Base-by-base conservation (phyloP, 2,888 invertebrate species). In the Dioctria linearis region DNA sequence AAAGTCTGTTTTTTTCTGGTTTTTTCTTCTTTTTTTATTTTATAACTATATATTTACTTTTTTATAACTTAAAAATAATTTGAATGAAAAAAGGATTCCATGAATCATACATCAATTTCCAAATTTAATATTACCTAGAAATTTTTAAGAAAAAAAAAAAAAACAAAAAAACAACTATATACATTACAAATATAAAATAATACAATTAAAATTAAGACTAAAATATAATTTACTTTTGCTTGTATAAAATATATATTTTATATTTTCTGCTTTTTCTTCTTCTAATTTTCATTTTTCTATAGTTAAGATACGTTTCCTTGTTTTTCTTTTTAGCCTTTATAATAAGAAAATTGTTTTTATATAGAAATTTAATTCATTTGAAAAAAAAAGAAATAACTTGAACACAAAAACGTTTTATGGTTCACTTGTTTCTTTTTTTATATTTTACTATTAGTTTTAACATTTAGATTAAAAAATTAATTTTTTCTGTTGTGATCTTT, bases 191-290 rank as follows among this genome's bases (percentile, higher is more conserved):
- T 25, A 25, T 1, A 43, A 43, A 46, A 49, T 25, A 1, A 25
- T 25, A 25, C 25, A 25, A 25, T 39, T 42, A 37, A 76, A 76
- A 76, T 11, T 46, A 75, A 63, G 37, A 11, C 76, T 49, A 63
- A 76, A 76, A 37, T 63, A 63, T 46, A 46, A 63, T 76, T 49
- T 25, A 25, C 42, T 57, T 76, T 63, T 61, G 46, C 25, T 75
- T 76, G 76, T 76, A 76, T 76, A 76, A 76, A 76, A 76, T 76
- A 76, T 76, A 76, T 76, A 76, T 75, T 25, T 43, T 66, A 39
- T 63, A 63, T 63, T 63, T 39, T n/a, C 2, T 25, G 25, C 25
- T 25, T 25, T 54, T 54, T 73, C 37, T 54, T 73, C 43, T 76
- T 63, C 49, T 76, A 63, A 43, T 63, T 37, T 42, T 63, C 59